Base-by-base conservation (phyloP, 37 sponge, comb jelly and placozoan species). In the Bolinopsis microptera region DNA sequence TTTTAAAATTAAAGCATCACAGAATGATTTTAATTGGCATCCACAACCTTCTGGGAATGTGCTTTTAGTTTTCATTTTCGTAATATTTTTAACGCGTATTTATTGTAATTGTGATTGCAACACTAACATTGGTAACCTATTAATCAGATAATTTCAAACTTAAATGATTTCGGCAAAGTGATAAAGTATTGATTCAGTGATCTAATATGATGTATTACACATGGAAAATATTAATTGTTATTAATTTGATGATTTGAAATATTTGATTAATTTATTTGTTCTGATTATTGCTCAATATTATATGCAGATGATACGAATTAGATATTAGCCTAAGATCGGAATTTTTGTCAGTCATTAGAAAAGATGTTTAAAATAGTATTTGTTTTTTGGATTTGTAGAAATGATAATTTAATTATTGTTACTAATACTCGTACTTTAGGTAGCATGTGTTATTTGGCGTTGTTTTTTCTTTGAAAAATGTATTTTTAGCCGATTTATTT, bases 381-480 rank as follows among this genome's bases (percentile, higher is more conserved):
- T 70, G 74, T 70, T 70, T 70, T 21, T 28, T 70, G 25, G 3
- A 70, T 70, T 70, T 70, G 74, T 70, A 24, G 74, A 28, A 70
- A 70, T 26, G 21, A 22, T 61, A 61, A 61, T 61, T 9, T 61
- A 61, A 61, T 61, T 9, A 61, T 61, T 61, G n/a, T 70, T 3
- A 22, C 28, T 70, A 70, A 26, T 70, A 9, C 61, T 48, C 13
- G 5, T 70, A 26, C 25, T 70, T 70, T 22, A 70, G 30, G 28
- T 28, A 1, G 74, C 74, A 70, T 70, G 25, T 70, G 74, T 70
- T 70, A 70, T 26, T 28, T 70, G 28, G 74, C 74, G 74, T 70
- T 70, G 74, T 70, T 70, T 70, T 70, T 70, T 26, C 74, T 70
- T 70, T 22, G 25, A 26, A 70, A 61, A 70, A 70, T 70, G 74